Evolutionary conservation across 2,113 vertebrate genomes (phyloP).

Genomic region (Thalassarche chlororhynchos): DNA sequence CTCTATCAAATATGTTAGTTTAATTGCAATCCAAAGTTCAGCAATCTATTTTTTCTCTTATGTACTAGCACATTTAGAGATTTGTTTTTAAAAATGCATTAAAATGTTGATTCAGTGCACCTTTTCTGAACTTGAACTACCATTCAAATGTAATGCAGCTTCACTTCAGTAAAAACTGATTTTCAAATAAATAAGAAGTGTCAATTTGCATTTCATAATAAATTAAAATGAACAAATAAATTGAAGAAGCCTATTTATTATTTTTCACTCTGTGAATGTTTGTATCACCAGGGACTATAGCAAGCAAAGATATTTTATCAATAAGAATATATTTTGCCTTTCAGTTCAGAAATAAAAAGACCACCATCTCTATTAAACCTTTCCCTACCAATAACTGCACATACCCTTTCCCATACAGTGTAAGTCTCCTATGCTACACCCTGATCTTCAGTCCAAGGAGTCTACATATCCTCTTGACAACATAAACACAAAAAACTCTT

Average conservation of each 20-base stretch:
- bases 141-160: background rate
- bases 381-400: background rate
- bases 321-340: background rate
- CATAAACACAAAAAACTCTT: background rate
- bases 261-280: background rate
- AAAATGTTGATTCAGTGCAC: background rate
- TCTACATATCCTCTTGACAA: background rate
- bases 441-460: background rate
- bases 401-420: accelerated
- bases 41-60: background rate
- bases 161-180: background rate
- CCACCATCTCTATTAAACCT: background rate
- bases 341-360: background rate
- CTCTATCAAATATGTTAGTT: background rate
- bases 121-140: background rate
- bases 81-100: background rate
- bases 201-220: background rate
- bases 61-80: background rate
- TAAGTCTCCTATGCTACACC: background rate
- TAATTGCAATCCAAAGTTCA: background rate
- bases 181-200: background rate
- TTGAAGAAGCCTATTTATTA: background rate
- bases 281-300: background rate
- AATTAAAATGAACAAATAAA: background rate
- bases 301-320: background rate